Base-by-base conservation (phyloP, 2,113 vertebrate species). In the Burhinus bistriatus region DNA sequence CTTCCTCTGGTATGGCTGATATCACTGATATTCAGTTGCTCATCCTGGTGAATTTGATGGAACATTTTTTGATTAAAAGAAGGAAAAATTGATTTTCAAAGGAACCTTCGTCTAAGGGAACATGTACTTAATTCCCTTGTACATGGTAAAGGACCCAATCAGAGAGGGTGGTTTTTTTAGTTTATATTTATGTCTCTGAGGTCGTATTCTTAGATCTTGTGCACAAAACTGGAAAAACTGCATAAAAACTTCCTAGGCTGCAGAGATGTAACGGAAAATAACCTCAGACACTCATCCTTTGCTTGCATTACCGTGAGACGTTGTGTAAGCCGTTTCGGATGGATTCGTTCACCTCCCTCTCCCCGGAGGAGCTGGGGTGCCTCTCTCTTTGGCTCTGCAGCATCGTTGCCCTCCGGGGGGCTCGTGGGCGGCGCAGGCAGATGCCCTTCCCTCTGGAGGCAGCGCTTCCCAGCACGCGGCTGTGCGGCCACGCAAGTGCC, bases 341-440 rank as follows among this genome's bases (percentile, higher is more conserved):
- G 9, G 75, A 95, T 97, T 97, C 90, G 91, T 90, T 93, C 70
- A 84, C 89, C 96, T 71, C 47, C 61, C 54, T 76, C 89, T 95
- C 68, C 55, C 88, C 84, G 68, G 95, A 93, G 95, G 94, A 91
- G 23, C 86, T 86, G 87, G 81, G 61, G 54, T 90, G 27, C 30
- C 15, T 36, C n/a, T 93, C 59, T 51, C 85, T 91, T 83, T 90
- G 95, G 27, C 76, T 87, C 20, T 65, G 49, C 58, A 0, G 3
- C 14, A 22, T 89, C 59, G 42, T 89, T 95, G 94, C 87, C 89
- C 93, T 95, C 16, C 0, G 5, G 22, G 36, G 51, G 81, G 54
- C 73, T 92, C 83, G 87, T 90, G 97, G 94, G 87, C 20, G 11
- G 38, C 10, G 36, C 68, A 71, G 92, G 70, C 58, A 90, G 95